A percentile compares a stretch with the other conserved stretches of the same genome.
These are phyloP conservation scores for Amblyopsis rosae DNA, from an alignment of 2,113 vertebrate genomes.

Conservation along the genomic window DNA sequence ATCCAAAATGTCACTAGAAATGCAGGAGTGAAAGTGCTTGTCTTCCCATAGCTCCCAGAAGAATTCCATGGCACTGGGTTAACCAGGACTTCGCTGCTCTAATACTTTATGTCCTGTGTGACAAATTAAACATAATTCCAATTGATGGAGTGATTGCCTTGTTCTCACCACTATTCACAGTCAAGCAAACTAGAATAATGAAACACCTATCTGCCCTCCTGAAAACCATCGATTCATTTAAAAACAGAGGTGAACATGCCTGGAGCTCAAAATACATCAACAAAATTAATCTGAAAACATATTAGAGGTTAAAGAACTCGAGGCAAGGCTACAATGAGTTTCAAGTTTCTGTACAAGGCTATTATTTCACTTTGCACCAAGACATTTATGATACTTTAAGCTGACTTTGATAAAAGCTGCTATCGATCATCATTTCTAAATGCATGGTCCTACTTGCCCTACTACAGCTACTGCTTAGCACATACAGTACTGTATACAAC, in stretches of 20 bases:
- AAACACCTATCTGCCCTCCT: slow-evolving; percentile 81
- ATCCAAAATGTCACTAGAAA: slow-evolving; percentile 85
- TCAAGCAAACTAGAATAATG: slow-evolving; percentile 84
- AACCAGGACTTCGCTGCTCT: slow-evolving; percentile 85
- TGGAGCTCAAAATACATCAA: slow-evolving; percentile 92
- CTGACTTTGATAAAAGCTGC: slow-evolving; percentile 76
- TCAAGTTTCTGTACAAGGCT: slow-evolving; percentile 82
- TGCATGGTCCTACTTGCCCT: slow-evolving; percentile 42
- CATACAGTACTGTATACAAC: slow-evolving; percentile 42
- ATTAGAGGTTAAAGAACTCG: slow-evolving; percentile 87
- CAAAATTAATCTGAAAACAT: slow-evolving; percentile 91
- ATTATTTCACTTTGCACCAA: slow-evolving; percentile 81
- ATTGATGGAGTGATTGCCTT: slow-evolving; percentile 86
- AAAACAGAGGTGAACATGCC: slow-evolving; percentile 83
- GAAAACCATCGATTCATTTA: slow-evolving; percentile 92
- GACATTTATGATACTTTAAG: slow-evolving; percentile 81
- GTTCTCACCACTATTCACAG: slow-evolving; percentile 81
- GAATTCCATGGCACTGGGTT: slow-evolving; percentile 79
- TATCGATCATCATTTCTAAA: slow-evolving; percentile 78
- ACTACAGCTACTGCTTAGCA: slow-evolving; percentile 48
- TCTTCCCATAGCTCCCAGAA: slow-evolving; percentile 82
- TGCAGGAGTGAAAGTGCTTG: slow-evolving; percentile 80
- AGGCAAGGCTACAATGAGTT: slow-evolving; percentile 88
- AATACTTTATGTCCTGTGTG: slow-evolving; percentile 89
- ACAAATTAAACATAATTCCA: slow-evolving; percentile 94